phyloP scores from a whole-genome alignment of 2,113 vertebrate genomes.

The western clawed frog (Xenopus tropicalis) region DNA sequence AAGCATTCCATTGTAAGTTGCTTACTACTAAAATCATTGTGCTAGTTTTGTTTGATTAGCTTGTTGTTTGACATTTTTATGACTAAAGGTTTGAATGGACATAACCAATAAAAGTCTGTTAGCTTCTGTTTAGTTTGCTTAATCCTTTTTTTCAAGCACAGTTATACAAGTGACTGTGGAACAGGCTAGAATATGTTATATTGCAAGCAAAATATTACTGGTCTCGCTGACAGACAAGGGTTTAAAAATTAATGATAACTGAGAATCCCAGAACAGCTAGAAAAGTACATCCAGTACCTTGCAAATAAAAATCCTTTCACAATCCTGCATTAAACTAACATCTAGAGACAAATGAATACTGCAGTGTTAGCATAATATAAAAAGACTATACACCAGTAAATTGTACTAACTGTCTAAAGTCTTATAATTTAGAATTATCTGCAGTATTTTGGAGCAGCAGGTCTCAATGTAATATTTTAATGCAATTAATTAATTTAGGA shows the following conservation, averaged over 20 bases:
- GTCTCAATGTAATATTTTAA: constrained; percentile 17
- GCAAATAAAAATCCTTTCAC: constrained; percentile 2
- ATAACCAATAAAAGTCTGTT: too few relatives aligned
- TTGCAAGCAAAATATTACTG: not conserved
- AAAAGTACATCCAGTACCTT: constrained; percentile 30
- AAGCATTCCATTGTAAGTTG: too few relatives aligned
- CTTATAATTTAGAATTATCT: constrained; percentile 27
- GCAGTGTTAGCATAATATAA: constrained; percentile 20
- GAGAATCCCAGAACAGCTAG: constrained; percentile 31
- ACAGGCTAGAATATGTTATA: not conserved
- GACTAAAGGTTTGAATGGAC: too few relatives aligned
- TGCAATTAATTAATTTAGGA: constrained; percentile 20
- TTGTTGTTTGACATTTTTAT: too few relatives aligned
- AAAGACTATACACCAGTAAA: constrained; percentile 16
- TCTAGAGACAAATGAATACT: constrained; percentile 25
- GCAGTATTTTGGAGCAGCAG: constrained; percentile 13
- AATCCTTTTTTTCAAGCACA: not conserved
- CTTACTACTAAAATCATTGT: too few relatives aligned
- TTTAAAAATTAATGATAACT: constrained; percentile 31
- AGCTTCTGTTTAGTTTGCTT: too few relatives aligned
- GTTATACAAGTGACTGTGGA: not conserved
- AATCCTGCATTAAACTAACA: constrained; percentile 26
- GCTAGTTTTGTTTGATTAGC: too few relatives aligned
- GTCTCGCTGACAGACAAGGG: constrained; percentile 20
- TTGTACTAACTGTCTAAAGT: constrained; percentile 29